Base-by-base conservation (phyloP, 2,888 invertebrate genomes). In the Eilema caniola region DNA sequence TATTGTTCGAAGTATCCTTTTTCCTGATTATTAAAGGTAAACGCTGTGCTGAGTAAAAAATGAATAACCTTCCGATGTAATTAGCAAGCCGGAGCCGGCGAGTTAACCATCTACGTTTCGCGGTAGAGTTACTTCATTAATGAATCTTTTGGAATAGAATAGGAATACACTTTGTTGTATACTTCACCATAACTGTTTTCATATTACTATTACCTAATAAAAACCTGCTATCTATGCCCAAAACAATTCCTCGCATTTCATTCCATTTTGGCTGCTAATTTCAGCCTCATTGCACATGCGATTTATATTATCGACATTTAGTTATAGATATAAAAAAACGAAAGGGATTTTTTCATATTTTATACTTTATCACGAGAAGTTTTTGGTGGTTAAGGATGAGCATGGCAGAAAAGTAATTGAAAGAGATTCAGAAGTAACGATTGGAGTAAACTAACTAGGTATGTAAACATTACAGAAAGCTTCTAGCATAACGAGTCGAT, bases 41-140 rank as follows among this genome's bases (percentile, higher is more conserved):
- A 62, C 67, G 71, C 66, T 75, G 74, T 66, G 69, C 70, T 72
- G 72, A 71, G 67, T 74, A 71, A 69, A 37, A 77, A 78, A 31
- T 31, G 23, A 56, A 66, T 73, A 76, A 75, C 70, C 74, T 77
- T 69, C 72, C 74, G 76, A 74, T 77, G 75, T 78, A 82, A 79
- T 77, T 80, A 76, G 70, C 70, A 77, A 75, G 67, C n/a, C 67
- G 69, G 67, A 79, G 80, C 72, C 72, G 65, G 71, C 57, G 62
- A 63, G 47, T 65, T 73, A 66, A 60, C 41, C 62, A 76, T 79
- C 67, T 66, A 68, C 57, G 41, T 66, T 74, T 74, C 74, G 79
- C 66, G 70, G 60, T 63, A 71, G 67, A 74, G 62, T 72, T 64
- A 24, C 53, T 33, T 23, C 60, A 76, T 70, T 72, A 71, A 77